Percentiles rank a stretch among this genome's conserved stretches.
Conservation (phyloP, 2,113 vertebrate genomes). For the Limnothrissa miodon region DNA sequence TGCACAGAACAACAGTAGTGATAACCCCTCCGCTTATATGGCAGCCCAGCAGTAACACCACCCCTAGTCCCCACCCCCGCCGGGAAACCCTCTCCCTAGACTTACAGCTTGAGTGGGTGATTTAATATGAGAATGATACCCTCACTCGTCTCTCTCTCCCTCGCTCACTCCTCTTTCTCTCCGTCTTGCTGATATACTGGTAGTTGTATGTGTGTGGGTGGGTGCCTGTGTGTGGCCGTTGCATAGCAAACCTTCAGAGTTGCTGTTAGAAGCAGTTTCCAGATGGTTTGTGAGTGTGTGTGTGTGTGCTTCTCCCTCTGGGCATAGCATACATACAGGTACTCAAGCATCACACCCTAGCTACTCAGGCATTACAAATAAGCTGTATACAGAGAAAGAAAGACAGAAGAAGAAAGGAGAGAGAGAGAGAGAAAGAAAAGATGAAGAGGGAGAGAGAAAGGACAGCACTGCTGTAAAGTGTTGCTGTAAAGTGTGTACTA, state of each 20-base stretch:
- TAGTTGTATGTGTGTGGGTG: too few species aligned
- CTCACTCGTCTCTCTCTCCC: background rate
- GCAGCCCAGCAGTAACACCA: background rate
- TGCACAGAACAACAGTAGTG: background rate
- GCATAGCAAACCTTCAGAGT: background rate
- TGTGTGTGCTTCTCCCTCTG: background rate
- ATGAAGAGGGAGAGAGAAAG: background rate
- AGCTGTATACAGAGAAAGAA: background rate
- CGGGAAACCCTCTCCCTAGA: background rate
- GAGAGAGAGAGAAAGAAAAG: background rate
- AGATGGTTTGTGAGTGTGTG: background rate
- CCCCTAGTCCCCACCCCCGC: background rate
- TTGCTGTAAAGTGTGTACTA: too few species aligned
- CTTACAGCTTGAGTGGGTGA: constrained; percentile 1
- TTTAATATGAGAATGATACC: background rate
- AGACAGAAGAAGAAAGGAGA: background rate
- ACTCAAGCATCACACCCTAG: background rate
- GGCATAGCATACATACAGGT: background rate
- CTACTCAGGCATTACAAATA: background rate
- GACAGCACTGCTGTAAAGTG: too few species aligned
- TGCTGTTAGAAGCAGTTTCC: background rate
- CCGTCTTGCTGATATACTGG: background rate
- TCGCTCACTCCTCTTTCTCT: background rate
- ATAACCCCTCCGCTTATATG: background rate
- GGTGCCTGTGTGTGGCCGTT: background rate